Evolutionary conservation across 2,888 invertebrate genomes (phyloP).

Genomic region (Euplexia lucipara): DNA sequence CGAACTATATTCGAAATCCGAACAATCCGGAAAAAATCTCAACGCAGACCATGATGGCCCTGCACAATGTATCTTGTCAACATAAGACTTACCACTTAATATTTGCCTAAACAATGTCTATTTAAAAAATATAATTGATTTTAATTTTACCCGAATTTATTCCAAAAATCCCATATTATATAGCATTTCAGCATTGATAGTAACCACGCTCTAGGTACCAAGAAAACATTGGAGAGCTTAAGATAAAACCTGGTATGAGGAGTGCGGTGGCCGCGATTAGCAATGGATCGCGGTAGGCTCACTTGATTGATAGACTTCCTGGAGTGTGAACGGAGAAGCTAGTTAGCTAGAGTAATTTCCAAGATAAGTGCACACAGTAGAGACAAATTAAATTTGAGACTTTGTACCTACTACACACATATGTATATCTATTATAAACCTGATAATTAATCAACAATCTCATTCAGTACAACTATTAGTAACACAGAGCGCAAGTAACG

Average conservation of each 20-base stretch:
- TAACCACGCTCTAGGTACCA: background rate
- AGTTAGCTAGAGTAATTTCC: background rate
- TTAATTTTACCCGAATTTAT: no score
- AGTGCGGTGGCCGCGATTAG: no score
- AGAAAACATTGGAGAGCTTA: background rate
- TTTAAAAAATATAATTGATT: no score
- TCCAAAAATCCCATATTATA: no score
- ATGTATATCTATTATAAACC: background rate
- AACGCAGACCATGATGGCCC: no score
- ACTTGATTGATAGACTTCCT: background rate
- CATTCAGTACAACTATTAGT: slow-evolving; percentile 1
- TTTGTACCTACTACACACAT: background rate
- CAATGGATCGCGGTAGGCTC: background rate
- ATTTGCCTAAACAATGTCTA: no score
- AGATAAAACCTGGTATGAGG: no score
- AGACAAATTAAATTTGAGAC: background rate
- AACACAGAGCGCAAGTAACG: slow-evolving; percentile 18
- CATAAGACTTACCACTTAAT: no score
- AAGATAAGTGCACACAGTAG: background rate
- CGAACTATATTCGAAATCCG: no score
- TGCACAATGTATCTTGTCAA: no score
- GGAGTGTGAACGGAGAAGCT: background rate
- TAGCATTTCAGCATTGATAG: background rate
- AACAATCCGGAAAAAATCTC: no score
- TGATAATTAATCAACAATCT: slow-evolving; percentile 17